A percentile compares a stretch with the other conserved stretches of the same genome.
phyloP scores from a whole-genome alignment of 2,113 vertebrate species.

The Triplophysa rosa region DNA sequence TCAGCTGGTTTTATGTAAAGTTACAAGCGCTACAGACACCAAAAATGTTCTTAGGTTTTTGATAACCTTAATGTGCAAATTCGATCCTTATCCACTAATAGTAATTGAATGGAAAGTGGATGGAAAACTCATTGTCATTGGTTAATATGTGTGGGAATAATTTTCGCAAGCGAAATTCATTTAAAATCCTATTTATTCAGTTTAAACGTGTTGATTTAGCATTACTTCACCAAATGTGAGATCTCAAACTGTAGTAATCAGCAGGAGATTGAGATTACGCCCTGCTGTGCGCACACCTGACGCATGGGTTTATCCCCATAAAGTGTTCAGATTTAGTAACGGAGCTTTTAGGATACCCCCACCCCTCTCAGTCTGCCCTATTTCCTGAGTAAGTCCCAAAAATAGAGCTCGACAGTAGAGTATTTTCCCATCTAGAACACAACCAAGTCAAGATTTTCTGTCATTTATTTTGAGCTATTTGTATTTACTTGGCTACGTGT shows the following conservation, averaged over 20 bases:
- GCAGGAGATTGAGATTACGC: not conserved
- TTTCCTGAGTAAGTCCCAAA: not conserved
- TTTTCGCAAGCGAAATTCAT: not conserved
- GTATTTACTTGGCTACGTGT: no score
- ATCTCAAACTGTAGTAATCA: not conserved
- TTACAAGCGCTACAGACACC: not conserved
- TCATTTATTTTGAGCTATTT: no score
- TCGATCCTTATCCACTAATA: no score
- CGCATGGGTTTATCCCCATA: constrained; percentile 1
- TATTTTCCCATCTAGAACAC: no score
- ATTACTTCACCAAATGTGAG: not conserved
- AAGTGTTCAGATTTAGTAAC: not conserved
- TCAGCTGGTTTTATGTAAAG: not conserved
- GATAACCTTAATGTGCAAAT: no score
- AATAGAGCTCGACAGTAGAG: no score
- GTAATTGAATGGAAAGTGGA: no score
- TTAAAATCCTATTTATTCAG: not conserved
- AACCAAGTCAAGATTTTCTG: no score
- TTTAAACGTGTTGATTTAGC: not conserved
- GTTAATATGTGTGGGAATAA: not conserved
- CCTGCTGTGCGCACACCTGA: constrained; percentile 6
- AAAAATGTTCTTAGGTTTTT: not conserved
- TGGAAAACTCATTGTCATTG: no score
- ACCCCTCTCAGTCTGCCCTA: constrained; percentile 4
- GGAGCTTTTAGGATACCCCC: not conserved